Percentiles rank a stretch among this genome's conserved stretches.
phyloP scores from a whole-genome alignment of 2,888 invertebrate genomes.

The Tetragonisca angustula region DNA sequence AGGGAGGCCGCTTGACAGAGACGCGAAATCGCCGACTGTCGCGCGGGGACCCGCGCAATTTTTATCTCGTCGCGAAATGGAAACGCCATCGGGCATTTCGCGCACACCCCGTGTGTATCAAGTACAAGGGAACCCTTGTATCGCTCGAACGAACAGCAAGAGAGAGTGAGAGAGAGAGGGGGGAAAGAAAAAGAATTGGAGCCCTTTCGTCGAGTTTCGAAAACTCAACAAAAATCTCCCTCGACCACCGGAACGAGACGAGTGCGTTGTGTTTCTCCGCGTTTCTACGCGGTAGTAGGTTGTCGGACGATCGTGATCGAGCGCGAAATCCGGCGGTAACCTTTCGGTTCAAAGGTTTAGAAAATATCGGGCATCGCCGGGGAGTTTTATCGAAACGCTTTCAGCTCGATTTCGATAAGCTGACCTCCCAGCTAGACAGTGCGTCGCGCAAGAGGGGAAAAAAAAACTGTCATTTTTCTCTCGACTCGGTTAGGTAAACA shows the following conservation, averaged over 20 bases:
- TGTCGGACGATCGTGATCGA: neutral
- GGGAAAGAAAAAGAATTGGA: neutral
- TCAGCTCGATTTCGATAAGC: constrained; percentile 17
- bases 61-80: constrained; percentile 62
- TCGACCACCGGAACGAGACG: neutral
- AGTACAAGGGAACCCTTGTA: constrained; percentile 60
- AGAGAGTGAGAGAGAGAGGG: neutral
- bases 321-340: neutral
- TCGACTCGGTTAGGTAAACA: neutral
- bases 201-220: neutral
- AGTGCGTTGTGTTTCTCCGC: neutral
- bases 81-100: constrained; percentile 68
- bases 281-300: no score
- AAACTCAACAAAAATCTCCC: neutral
- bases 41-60: constrained; percentile 46
- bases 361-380: neutral
- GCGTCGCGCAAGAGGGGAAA: no score
- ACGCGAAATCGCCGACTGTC: constrained; percentile 45
- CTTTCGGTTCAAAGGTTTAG: constrained; percentile 4
- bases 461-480: neutral
- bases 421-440: constrained; percentile 13
- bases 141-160: neutral
- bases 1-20: constrained; percentile 24
- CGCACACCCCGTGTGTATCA: constrained; percentile 47
- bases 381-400: constrained; percentile 11